phyloP scores from a whole-genome alignment of 2,888 invertebrate species.

The Ochropacha duplaris region DNA sequence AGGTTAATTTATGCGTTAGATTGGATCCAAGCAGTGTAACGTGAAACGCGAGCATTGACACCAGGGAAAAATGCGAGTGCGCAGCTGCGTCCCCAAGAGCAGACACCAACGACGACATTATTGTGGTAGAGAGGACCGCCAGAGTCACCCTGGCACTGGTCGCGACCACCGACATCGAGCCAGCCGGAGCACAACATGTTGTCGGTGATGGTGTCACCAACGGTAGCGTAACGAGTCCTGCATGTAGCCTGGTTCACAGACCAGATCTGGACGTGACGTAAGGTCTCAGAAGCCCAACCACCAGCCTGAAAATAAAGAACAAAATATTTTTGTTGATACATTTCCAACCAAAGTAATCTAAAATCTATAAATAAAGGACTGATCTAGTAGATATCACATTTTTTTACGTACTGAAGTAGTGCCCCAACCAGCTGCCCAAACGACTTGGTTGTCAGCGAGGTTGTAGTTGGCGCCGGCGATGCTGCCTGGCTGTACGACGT shows the following conservation, averaged over 20 bases:
- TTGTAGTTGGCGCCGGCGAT: conserved; percentile 45
- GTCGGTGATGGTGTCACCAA: conserved; percentile 26
- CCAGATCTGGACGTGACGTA: conserved; percentile 44
- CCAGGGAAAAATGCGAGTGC: conserved; percentile 35
- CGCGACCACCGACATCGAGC: conserved; percentile 48
- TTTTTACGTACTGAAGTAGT: conserved; percentile 38
- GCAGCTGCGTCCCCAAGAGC: conserved; percentile 43
- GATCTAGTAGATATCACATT: background rate
- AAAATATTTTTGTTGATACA: background rate
- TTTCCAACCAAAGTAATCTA: background rate
- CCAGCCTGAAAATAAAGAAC: conserved; percentile 4
- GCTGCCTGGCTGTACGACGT: conserved; percentile 28
- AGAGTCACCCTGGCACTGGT: conserved; percentile 52
- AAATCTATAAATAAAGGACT: background rate
- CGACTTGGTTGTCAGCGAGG: conserved; percentile 41
- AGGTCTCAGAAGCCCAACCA: conserved; percentile 19
- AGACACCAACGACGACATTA: conserved; percentile 36
- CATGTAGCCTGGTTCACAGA: conserved; percentile 36
- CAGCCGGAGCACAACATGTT: conserved; percentile 59
- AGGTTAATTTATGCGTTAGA: conserved; percentile 26
- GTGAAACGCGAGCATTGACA: conserved; percentile 48
- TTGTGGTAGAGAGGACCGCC: conserved; percentile 55
- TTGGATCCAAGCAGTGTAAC: conserved; percentile 45
- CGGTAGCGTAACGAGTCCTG: conserved; percentile 21
- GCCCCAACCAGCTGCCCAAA: conserved; percentile 69